Percentiles rank a stretch among this genome's conserved stretches.
Conservation (phyloP, 2,888 invertebrate genomes). For the Cyclophora punctaria region DNA sequence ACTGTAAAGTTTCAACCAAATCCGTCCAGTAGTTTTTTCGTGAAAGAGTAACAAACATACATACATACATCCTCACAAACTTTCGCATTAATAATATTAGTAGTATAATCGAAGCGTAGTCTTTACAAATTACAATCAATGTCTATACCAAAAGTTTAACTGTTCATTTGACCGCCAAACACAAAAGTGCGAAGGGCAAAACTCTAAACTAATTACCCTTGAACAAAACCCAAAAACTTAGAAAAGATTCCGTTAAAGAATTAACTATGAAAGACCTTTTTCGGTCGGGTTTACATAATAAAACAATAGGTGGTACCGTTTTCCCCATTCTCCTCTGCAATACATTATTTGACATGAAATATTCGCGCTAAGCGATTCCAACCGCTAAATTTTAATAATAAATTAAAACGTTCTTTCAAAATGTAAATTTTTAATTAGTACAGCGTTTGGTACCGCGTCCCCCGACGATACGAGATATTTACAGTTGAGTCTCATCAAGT, state of each 20-base stretch:
- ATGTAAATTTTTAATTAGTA: slow-evolving; percentile 71
- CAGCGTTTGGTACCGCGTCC: slow-evolving; percentile 26
- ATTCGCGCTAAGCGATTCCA: slow-evolving; percentile 49
- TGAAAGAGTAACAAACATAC: too few species aligned
- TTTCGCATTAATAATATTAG: too few species aligned
- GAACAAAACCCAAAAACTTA: slow-evolving; percentile 59
- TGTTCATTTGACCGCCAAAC: too few species aligned
- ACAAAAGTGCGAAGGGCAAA: slow-evolving; percentile 29
- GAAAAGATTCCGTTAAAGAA: slow-evolving; percentile 61
- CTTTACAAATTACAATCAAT: too few species aligned
- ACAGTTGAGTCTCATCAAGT: slow-evolving; percentile 19
- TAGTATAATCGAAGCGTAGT: too few species aligned
- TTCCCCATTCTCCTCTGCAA: slow-evolving; percentile 21
- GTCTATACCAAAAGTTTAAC: too few species aligned
- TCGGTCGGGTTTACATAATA: slow-evolving; percentile 46
- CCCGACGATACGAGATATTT: slow-evolving; percentile 19
- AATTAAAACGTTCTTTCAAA: slow-evolving; percentile 67
- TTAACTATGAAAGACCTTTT: slow-evolving; percentile 41
- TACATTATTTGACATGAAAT: slow-evolving; percentile 52
- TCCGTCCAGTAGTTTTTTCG: too few species aligned
- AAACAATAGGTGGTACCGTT: slow-evolving; percentile 35
- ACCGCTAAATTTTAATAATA: slow-evolving; percentile 70
- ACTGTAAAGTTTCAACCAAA: too few species aligned
- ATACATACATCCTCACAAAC: too few species aligned
- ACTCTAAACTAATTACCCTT: slow-evolving; percentile 47